Base-by-base conservation (phyloP, 2,888 invertebrate genomes). In the Pristionchus maxplancki region DNA sequence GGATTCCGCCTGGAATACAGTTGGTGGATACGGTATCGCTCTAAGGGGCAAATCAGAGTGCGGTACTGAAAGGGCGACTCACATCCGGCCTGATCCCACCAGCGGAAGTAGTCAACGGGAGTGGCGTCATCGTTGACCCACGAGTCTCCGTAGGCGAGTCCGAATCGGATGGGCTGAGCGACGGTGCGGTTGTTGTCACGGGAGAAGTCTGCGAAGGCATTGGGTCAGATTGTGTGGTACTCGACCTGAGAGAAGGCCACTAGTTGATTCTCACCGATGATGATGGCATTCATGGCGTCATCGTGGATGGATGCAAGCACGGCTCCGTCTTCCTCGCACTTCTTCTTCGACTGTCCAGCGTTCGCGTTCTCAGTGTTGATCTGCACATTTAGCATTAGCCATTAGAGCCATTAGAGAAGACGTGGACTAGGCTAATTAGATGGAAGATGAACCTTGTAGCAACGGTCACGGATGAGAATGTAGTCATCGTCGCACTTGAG, bases 291-390 rank as follows among this genome's bases (percentile, higher is more conserved):
- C 62, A 62, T 48, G 34, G 71, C 81, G 50, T 90, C 90, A 86
- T 90, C 83, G 71, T 90, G 90, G 74, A 90, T 90, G 6, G 90
- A 90, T 4, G 90, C 90, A 13, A 90, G 71, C 24, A 28, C 6
- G 17, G 67, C 90, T 40, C 89, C 78, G 6, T 78, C 78, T 28
- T 44, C 28, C 20, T 78, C 44, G 78, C 78, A 78, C 34, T 44
- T 48, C n/a, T 24, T 78, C 78, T 78, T 78, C n/a, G 78, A 24
- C 15, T 58, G 50, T 40, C 50, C 74, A 13, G 50, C 82, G 4
- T 58, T 53, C n/a, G 34, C 64, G 1, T 53, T 4, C 5, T 62
- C 48, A 34, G 58, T 24, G 53, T 83, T 50, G 82, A 83, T 83
- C 82, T 83, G 24, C 0, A 9, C 9, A 40, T 24, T 24, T 40